Conservation (phyloP, 2,113 vertebrate species). For the Polypterus senegalus region DNA sequence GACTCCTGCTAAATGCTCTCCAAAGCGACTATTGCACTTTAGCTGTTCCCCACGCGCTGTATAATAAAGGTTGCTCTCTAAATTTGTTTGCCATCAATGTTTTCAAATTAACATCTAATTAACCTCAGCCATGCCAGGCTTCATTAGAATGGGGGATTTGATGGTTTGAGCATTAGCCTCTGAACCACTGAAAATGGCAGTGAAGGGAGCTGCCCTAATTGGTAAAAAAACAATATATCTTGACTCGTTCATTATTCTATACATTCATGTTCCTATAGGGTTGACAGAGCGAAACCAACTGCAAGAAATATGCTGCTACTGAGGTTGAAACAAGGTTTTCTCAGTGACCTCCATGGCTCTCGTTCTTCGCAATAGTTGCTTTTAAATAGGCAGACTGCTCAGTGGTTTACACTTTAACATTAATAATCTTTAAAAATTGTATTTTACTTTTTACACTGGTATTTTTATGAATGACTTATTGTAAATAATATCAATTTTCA, state of each 20-base stretch:
- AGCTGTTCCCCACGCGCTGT: not conserved
- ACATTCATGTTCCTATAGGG: slow-evolving; percentile 2
- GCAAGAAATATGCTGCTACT: not conserved
- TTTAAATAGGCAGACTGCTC: too few species aligned
- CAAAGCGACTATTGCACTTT: slow-evolving; percentile 2
- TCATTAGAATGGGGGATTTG: slow-evolving; percentile 7
- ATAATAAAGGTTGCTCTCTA: slow-evolving; percentile 2
- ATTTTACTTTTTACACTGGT: too few species aligned
- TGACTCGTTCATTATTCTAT: slow-evolving; percentile 4
- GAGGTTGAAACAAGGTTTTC: too few species aligned
- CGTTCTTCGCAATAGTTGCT: too few species aligned
- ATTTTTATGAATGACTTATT: too few species aligned
- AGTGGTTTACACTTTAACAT: too few species aligned
- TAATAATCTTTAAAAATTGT: too few species aligned
- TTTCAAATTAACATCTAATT: slow-evolving; percentile 11
- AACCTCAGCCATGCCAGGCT: slow-evolving; percentile 10
- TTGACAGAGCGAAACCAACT: slow-evolving; percentile 2
- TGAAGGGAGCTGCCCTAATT: not conserved
- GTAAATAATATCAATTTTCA: too few species aligned
- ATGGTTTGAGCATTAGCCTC: slow-evolving; percentile 12
- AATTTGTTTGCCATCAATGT: slow-evolving; percentile 2
- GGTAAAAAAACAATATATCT: not conserved
- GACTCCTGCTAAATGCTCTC: not conserved
- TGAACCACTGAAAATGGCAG: not conserved
- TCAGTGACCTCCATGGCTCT: too few species aligned